Conservation (phyloP, 2,888 invertebrate genomes). For the Sinelater perroti region DNA sequence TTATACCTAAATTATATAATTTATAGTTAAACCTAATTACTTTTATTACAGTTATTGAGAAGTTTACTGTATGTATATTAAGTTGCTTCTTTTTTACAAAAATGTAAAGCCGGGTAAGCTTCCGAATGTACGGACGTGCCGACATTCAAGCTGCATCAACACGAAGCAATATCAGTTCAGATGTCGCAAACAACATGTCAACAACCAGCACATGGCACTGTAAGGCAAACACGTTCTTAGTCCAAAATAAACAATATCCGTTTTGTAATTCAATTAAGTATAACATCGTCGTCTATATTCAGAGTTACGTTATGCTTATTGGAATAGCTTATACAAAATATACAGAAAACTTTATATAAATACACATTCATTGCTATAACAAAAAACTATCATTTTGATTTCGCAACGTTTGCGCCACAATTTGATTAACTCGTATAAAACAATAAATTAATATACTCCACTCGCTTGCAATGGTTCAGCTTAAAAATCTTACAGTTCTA, state of each 20-base stretch:
- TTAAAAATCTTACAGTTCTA: constrained; percentile 13
- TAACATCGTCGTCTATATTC: constrained; percentile 32
- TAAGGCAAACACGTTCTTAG: constrained; percentile 38
- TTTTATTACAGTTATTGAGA: constrained; percentile 17
- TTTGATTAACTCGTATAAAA: background rate
- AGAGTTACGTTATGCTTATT: constrained; percentile 23
- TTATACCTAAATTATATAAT: constrained; percentile 28
- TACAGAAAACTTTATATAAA: background rate
- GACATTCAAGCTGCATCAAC: constrained; percentile 29
- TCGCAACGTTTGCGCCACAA: background rate
- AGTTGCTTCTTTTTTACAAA: constrained; percentile 29
- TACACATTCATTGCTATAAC: background rate
- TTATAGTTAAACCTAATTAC: constrained; percentile 29
- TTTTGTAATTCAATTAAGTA: constrained; percentile 12
- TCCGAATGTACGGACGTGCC: constrained; percentile 23
- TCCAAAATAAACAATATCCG: constrained; percentile 29
- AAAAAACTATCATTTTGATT: background rate
- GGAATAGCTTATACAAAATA: constrained; percentile 7
- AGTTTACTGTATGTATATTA: constrained; percentile 17
- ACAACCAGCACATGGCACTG: constrained; percentile 37
- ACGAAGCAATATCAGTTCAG: constrained; percentile 26
- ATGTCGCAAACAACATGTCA: constrained; percentile 27
- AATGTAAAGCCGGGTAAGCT: constrained; percentile 32
- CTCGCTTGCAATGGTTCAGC: constrained; percentile 12
- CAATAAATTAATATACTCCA: constrained; percentile 3